Evolutionary conservation across 2,113 vertebrate genomes (phyloP).

Genomic region (Dipodomys stephensi): DNA sequence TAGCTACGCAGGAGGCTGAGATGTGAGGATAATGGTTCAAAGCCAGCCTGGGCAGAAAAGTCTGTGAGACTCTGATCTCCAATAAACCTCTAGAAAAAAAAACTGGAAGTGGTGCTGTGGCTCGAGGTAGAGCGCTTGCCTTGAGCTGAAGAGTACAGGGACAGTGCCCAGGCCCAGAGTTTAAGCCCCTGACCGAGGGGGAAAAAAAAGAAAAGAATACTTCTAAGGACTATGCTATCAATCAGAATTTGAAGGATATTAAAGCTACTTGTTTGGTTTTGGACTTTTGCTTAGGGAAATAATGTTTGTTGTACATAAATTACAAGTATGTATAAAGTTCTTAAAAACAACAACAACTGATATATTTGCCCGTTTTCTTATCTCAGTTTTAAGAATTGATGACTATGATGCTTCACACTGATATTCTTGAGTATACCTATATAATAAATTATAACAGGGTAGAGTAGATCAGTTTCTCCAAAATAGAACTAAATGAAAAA

Average conservation of each 20-base stretch:
- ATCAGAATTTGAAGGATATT: neutral
- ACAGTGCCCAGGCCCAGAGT: too few relatives aligned
- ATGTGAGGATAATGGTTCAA: too few relatives aligned
- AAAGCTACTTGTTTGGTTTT: constrained; percentile 2
- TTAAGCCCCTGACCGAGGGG: too few relatives aligned
- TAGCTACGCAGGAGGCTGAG: too few relatives aligned
- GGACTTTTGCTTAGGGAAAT: neutral
- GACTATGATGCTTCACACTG: neutral
- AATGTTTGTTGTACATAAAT: neutral
- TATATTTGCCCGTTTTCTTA: neutral
- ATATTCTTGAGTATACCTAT: neutral
- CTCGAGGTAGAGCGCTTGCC: too few relatives aligned
- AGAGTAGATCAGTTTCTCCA: neutral
- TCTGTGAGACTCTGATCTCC: too few relatives aligned
- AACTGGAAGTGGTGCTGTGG: too few relatives aligned
- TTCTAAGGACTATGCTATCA: neutral
- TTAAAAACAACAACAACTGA: neutral
- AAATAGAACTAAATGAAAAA: neutral
- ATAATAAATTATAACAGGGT: neutral
- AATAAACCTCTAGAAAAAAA: too few relatives aligned
- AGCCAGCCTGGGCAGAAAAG: too few relatives aligned
- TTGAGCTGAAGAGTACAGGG: too few relatives aligned
- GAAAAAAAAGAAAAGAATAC: neutral
- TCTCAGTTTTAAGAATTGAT: neutral
- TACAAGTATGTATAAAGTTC: neutral